Conservation (phyloP, 1,140 invertebrate species). For the Sarcophaga peregrina region DNA sequence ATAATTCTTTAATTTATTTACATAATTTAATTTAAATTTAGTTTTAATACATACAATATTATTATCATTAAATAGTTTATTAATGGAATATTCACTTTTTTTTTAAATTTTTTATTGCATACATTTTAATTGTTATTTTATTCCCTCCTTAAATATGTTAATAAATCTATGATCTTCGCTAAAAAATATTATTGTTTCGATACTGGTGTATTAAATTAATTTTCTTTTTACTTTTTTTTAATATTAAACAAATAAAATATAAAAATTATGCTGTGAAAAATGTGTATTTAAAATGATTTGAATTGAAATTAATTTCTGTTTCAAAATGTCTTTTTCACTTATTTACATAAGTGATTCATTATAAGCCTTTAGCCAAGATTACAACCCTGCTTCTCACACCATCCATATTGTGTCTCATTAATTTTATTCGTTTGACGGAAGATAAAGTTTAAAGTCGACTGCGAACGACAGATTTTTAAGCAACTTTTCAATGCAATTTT, state of each 20-base stretch:
- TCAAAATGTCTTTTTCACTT: no score
- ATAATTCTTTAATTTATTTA: not conserved
- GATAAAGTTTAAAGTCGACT: no score
- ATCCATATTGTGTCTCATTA: no score
- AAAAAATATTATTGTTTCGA: constrained; percentile 39
- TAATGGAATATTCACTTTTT: not conserved
- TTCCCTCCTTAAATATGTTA: not conserved
- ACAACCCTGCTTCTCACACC: no score
- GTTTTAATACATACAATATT: not conserved
- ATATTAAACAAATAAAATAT: constrained; percentile 17
- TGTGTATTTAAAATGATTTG: no score
- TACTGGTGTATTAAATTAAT: constrained; percentile 32
- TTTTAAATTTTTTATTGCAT: not conserved
- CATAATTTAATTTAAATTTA: not conserved
- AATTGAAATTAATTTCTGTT: no score
- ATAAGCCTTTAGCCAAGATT: no score
- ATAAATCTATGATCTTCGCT: constrained; percentile 35
- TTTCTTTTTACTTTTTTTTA: not conserved
- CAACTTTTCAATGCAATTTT: no score
- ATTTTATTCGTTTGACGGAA: no score
- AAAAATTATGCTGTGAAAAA: not conserved
- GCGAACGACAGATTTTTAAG: no score
- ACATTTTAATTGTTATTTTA: not conserved
- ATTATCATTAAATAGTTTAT: not conserved
- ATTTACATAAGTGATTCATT: no score